Evolutionary conservation across 2,888 invertebrate species (phyloP), one percentile per base, ranked within the genome.

Genomic region (Hyposoter dolosus): DNA sequence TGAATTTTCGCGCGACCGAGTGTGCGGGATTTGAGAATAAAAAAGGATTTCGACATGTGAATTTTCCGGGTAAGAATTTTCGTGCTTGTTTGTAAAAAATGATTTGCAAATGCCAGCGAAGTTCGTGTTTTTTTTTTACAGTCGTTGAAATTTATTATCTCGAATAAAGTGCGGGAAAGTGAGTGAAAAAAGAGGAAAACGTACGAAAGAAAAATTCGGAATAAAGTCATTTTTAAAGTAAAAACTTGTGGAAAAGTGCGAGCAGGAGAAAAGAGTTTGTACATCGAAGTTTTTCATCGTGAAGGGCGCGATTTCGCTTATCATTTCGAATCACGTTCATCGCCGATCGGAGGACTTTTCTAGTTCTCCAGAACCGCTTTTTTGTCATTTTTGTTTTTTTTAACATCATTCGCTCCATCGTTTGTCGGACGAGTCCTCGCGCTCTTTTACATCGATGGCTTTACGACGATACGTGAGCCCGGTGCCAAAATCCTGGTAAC

Each of bases 381-480:
- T 66, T 45, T 60, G 65, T 35, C 32, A 23, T 28, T 35, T 43
- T 69, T 65, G 15, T 56, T 63, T 65, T n/a, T 56, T n/a, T 50
- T 40, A 40, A n/a, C 66, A 19, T 32, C 35, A 71, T 66, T 65
- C n/a, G n/a, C 28, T 65, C 50, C 82, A 23, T 68, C 78, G 69
- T 82, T 83, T 69, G 71, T 69, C 76, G 19, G 69, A 71, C 63
- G 77, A 66, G 45, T 50, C 35, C 53, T n/a, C 65, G 65, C 68
- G 75, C 69, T 85, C 56, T 66, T 32, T 65, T 50, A 47, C 60
- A 77, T 82, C 83, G 87, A 87, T 88, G 88, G 87, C 87, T 86
- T 76, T 84, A 88, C 84, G 82, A 87, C 81, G 88, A 82, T 78
- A 88, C 88, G 87, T 88, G 87, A 88, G 75, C 19, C 69, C 77